Percentiles rank a stretch among this genome's conserved stretches.
phyloP scores from a whole-genome alignment of 2,113 vertebrate species.

The Phasianus colchicus region DNA sequence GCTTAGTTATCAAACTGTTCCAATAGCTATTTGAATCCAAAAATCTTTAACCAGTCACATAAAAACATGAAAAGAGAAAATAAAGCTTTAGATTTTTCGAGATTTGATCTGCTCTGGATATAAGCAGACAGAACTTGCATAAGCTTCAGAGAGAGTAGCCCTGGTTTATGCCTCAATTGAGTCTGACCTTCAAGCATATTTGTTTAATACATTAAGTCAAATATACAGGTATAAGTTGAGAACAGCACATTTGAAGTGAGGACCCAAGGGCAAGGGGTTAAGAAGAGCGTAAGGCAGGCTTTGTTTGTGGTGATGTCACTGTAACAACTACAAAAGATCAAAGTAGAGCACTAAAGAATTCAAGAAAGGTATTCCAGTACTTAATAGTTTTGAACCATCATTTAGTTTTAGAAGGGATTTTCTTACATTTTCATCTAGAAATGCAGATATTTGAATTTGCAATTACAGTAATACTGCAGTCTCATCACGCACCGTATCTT shows the following conservation, averaged over 20 bases:
- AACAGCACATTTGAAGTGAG: background rate
- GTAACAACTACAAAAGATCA: background rate
- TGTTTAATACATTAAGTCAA: background rate
- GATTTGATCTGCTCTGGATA: background rate
- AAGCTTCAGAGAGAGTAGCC: background rate
- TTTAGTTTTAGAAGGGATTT: background rate
- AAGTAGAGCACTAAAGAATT: background rate
- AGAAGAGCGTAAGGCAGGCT: background rate
- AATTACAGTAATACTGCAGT: background rate
- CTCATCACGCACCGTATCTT: background rate
- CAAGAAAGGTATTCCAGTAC: background rate
- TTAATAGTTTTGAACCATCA: background rate
- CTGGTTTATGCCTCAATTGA: background rate
- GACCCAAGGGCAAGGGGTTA: background rate
- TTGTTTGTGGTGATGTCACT: background rate
- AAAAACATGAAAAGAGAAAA: background rate
- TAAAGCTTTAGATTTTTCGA: background rate
- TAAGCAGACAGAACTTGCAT: background rate
- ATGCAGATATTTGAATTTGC: background rate
- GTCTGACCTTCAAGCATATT: background rate
- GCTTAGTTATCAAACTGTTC: background rate
- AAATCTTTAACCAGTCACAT: background rate
- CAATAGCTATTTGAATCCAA: background rate
- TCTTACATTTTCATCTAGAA: background rate
- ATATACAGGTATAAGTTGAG: background rate